Conservation (phyloP, 2,797 vertebrate genomes). For the Threskiornis aethiopicus region DNA sequence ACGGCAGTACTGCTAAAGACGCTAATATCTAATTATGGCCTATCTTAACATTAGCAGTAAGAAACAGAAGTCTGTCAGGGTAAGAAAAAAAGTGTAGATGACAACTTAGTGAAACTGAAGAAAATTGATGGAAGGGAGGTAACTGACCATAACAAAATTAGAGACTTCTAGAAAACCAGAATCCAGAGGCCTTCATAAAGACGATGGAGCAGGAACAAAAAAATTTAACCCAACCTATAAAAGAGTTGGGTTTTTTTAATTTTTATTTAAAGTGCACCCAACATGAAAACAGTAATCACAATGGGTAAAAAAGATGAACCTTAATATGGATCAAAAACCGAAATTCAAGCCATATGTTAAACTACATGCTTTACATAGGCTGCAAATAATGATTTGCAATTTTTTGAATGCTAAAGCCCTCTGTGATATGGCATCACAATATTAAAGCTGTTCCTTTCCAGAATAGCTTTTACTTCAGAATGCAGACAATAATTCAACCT, state of each 20-base stretch:
- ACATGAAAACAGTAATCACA: not conserved
- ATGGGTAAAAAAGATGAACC: not conserved
- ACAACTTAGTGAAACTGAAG: not conserved
- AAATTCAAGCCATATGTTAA: not conserved
- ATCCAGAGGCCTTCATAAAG: not conserved
- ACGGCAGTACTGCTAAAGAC: not conserved
- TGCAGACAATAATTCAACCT: not conserved
- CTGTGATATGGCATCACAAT: fast-evolving
- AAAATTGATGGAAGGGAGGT: not conserved
- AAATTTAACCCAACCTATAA: not conserved
- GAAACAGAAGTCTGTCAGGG: not conserved
- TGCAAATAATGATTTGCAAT: not conserved
- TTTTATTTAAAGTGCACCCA: not conserved
- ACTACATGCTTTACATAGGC: fast-evolving
- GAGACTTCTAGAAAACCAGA: not conserved
- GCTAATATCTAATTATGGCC: not conserved
- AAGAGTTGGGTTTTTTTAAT: not conserved
- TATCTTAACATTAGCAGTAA: not conserved
- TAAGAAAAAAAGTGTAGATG: not conserved
- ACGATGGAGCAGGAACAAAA: not conserved
- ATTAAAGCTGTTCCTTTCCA: not conserved
- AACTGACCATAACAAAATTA: not conserved
- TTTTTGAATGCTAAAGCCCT: not conserved
- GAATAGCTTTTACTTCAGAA: not conserved
- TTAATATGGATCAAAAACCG: not conserved